Evolutionary conservation across 2,888 invertebrate genomes (phyloP).

Genomic region (Spilosoma lubricipeda): DNA sequence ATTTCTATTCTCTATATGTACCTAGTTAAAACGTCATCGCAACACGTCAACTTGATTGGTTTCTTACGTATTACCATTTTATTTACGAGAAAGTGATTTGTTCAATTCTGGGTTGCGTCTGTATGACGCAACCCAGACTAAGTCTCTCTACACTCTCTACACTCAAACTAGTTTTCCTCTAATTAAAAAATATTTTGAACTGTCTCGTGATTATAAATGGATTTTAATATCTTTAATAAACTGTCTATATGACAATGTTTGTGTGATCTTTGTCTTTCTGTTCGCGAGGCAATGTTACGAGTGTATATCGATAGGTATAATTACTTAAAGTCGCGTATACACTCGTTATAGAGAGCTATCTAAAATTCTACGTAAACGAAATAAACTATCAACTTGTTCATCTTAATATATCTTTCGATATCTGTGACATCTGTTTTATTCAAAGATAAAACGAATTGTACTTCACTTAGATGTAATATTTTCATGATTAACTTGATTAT

Average conservation of each 20-base stretch:
- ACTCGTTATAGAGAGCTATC: no score
- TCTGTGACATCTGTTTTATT: no score
- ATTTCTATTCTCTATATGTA: background rate
- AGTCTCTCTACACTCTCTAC: no score
- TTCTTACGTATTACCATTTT: background rate
- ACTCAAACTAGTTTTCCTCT: background rate
- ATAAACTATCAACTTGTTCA: background rate
- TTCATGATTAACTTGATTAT: no score
- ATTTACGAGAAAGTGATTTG: background rate
- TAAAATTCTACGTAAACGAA: background rate
- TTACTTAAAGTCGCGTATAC: no score
- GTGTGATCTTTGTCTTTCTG: background rate
- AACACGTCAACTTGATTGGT: background rate
- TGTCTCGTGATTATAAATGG: background rate
- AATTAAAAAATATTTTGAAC: background rate
- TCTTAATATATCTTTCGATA: background rate
- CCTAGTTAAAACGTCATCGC: background rate
- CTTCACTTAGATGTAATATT: no score
- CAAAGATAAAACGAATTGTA: no score
- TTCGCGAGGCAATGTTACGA: no score
- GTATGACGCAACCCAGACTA: no score
- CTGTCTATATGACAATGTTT: background rate
- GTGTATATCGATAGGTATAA: no score
- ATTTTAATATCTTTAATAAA: background rate
- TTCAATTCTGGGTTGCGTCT: background rate